Evolutionary conservation across 2,113 vertebrate species (phyloP).

Genomic region (Chunga burmeisteri): DNA sequence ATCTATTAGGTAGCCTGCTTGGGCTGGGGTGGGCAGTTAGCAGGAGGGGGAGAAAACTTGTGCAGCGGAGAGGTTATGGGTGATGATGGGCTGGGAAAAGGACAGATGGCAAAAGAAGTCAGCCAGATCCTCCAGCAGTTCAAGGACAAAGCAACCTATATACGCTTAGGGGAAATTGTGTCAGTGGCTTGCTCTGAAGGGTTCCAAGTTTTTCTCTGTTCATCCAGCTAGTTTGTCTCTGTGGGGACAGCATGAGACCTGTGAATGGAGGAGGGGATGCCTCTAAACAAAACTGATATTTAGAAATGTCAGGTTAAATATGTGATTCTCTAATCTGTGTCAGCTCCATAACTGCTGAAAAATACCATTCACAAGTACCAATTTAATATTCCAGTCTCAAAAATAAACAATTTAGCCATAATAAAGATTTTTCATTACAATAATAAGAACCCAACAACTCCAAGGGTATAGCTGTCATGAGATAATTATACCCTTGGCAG

Average conservation of each 20-base stretch:
- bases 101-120: neutral
- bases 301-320: conserved; percentile 37
- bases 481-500: conserved; percentile 62
- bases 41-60: neutral
- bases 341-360: conserved; percentile 10
- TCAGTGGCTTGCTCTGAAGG: neutral
- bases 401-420: conserved; percentile 61
- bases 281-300: conserved; percentile 5
- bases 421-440: conserved; percentile 66
- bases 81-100: neutral
- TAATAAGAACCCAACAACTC: conserved; percentile 58
- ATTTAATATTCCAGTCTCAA: conserved; percentile 41
- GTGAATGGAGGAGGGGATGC: neutral
- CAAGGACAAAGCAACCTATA: neutral
- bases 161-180: neutral
- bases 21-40: neutral
- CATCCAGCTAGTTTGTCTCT: neutral
- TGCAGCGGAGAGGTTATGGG: neutral
- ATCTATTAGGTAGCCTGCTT: neutral
- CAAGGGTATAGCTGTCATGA: conserved; percentile 64
- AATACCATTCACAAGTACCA: neutral
- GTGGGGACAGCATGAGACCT: neutral
- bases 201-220: neutral
- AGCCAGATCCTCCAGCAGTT: neutral
- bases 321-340: conserved; percentile 1